Evolutionary conservation across 2,797 vertebrate genomes (phyloP).

Genomic region (Oryzias dopingdopingensis): DNA sequence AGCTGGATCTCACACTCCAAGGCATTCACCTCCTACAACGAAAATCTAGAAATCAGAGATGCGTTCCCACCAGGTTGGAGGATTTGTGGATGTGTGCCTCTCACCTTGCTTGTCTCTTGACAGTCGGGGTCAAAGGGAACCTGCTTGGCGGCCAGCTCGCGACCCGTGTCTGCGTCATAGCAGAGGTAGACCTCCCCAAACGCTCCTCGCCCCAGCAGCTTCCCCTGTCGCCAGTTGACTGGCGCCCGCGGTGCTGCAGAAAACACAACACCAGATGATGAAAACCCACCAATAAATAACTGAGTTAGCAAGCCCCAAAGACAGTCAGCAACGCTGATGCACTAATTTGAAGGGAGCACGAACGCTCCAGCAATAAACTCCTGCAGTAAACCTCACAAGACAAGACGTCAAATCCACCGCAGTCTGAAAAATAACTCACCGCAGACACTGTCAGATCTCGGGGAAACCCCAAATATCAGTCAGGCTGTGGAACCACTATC

Average conservation of each 20-base stretch:
- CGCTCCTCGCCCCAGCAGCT: conserved; percentile 88
- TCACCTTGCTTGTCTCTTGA: conserved; percentile 92
- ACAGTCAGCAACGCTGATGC: conserved; percentile 31
- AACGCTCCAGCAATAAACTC: conserved; percentile 14
- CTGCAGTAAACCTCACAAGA: conserved; percentile 22
- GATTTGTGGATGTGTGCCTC: conserved; percentile 7
- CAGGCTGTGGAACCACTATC: conserved; percentile 24
- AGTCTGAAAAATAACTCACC: conserved; percentile 36
- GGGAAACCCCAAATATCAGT: conserved; percentile 44
- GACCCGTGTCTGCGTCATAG: conserved; percentile 89
- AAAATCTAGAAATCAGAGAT: not conserved
- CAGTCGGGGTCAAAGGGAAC: conserved; percentile 91
- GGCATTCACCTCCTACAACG: conserved; percentile 87
- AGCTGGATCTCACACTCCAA: conserved; percentile 95
- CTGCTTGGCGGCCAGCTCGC: conserved; percentile 91
- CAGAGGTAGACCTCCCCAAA: conserved; percentile 94
- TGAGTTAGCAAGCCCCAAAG: conserved; percentile 18
- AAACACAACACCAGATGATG: conserved; percentile 49
- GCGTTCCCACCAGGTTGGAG: conserved; percentile 11
- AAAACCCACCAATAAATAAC: conserved; percentile 42
- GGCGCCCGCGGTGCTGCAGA: conserved; percentile 85
- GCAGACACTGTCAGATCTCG: conserved; percentile 40
- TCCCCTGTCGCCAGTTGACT: conserved; percentile 92
- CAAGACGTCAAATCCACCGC: conserved; percentile 48
- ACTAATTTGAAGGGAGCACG: conserved; percentile 28